Conservation (phyloP, 2,113 vertebrate genomes). For the Saimiri boliviensis region DNA sequence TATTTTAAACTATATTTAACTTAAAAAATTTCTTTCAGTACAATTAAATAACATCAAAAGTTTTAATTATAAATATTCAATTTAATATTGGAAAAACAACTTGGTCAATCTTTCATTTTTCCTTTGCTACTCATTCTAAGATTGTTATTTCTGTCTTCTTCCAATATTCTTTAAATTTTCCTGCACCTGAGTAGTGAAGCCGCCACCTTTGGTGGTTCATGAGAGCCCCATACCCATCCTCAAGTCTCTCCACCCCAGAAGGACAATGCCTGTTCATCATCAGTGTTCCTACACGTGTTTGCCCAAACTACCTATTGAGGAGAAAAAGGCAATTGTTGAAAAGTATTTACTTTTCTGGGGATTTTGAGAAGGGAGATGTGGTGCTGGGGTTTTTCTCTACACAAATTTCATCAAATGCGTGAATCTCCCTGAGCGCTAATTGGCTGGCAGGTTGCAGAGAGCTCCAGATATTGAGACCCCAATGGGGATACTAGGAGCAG, state of each 20-base stretch:
- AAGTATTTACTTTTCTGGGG: neutral
- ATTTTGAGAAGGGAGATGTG: neutral
- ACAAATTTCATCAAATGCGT: rapidly evolving
- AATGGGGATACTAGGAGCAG: conserved; percentile 62
- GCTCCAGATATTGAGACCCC: conserved; percentile 66
- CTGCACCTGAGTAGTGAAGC: neutral
- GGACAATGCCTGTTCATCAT: neutral
- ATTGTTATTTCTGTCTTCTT: neutral
- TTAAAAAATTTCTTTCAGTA: neutral
- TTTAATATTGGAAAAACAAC: neutral
- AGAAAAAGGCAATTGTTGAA: neutral
- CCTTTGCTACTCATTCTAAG: neutral
- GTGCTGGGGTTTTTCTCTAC: neutral
- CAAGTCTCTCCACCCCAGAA: rapidly evolving
- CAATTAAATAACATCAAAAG: neutral
- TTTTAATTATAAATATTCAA: neutral
- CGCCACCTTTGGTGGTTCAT: no score
- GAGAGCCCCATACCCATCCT: neutral
- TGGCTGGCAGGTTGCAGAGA: conserved; percentile 51
- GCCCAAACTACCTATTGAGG: conserved; percentile 23
- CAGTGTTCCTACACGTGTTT: conserved; percentile 43
- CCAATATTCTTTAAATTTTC: neutral
- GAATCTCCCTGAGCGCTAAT: conserved; percentile 38
- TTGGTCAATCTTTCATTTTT: neutral
- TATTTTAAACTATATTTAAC: neutral